Evolutionary conservation across 2,888 invertebrate species (phyloP), one percentile per base, ranked within the genome.

Genomic region (Agriopis aurantiaria): DNA sequence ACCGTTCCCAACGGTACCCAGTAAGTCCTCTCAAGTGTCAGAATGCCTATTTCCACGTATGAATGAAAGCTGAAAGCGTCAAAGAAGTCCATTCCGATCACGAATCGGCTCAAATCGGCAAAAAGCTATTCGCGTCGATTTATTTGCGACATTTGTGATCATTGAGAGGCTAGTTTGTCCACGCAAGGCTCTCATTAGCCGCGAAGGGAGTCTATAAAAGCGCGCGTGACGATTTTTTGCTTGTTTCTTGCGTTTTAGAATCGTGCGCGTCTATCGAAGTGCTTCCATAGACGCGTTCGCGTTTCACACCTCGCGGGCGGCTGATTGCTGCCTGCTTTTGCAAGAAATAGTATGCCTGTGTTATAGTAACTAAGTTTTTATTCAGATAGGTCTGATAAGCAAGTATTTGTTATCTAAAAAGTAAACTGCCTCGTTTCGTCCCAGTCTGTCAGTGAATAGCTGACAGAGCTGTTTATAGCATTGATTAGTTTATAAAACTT

Each of bases 171-270:
- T 33, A 41, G 41, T 9, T 69, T 3, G 33, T 56, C 63, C 60
- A 1, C 17, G 48, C 61, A 60, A 63, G 70, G 69, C 51, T 60
- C 55, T 62, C 71, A 65, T 67, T 68, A 70, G 57, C 40, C 67
- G 65, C 64, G 52, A 57, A 53, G 53, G 70, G 72, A n/a, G 70
- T 12, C 52, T 53, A 53, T 65, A 52, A 59, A 33, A 52, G 60
- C 66, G 66, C 68, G 62, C 66, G 45, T 63, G 62, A 70, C 53
- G 43, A 5, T 58, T 70, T 66, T 66, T 70, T 66, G 45, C 66
- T 17, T 52, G 43, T 56, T 56, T 43, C 40, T 56, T 56, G 14
- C 40, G 52, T 6, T 17, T 17, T 33, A 43, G 59, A 12, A 55
- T 61, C 69, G 69, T 70, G 69, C 57, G 65, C 65, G 58, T 58